Conservation (phyloP, 2,888 invertebrate genomes). For the Ashinkailepas kermadecensis region DNA sequence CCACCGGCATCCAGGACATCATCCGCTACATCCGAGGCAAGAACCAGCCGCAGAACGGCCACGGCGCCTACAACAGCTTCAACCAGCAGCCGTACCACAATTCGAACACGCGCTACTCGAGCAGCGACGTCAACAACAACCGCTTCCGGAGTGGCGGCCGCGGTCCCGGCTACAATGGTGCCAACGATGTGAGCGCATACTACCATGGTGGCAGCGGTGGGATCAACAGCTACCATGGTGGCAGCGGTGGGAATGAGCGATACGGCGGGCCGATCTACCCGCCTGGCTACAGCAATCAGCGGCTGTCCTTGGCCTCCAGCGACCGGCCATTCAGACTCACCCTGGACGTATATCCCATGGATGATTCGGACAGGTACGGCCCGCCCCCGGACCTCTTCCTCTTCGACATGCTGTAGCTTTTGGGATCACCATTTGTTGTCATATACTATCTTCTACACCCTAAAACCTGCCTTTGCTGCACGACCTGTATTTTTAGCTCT, state of each 20-base stretch:
- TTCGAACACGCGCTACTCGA: no score
- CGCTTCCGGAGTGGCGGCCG: not conserved
- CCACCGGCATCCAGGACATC: constrained; percentile 15
- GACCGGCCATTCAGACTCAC: not conserved
- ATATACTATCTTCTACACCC: no score
- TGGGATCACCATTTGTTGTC: no score
- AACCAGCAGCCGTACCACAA: not conserved
- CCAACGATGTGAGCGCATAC: not conserved
- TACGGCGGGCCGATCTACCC: not conserved
- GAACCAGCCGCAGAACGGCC: not conserved
- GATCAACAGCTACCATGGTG: not conserved
- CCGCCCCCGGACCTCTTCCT: no score
- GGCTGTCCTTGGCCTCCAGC: not conserved
- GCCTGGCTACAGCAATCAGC: not conserved
- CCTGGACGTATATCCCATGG: constrained; percentile 1
- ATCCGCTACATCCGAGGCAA: not conserved
- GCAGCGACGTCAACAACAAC: not conserved
- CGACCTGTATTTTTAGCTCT: no score
- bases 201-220: no score
- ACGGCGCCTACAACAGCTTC: not conserved
- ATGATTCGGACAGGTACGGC: not conserved
- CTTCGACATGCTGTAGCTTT: no score
- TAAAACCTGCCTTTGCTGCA: no score
- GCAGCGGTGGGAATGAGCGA: not conserved
- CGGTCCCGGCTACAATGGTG: not conserved